Conservation (phyloP, 2,888 invertebrate species). For the Sarcophaga subvicina region DNA sequence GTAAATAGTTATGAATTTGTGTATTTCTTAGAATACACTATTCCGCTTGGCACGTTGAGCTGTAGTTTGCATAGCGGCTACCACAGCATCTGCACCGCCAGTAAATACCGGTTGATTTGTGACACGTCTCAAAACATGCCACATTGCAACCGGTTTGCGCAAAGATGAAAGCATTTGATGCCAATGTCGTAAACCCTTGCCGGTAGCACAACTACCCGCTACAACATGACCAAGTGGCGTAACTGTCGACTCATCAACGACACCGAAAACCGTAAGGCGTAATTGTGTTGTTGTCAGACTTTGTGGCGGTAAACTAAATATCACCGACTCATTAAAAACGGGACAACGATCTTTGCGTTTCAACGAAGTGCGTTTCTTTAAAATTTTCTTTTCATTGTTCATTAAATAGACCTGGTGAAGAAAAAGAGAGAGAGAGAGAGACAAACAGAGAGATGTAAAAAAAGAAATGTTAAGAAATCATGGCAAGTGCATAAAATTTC, state of each 20-base stretch:
- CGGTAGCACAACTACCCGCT: slow-evolving; percentile 88
- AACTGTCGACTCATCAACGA: slow-evolving; percentile 82
- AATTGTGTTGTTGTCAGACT: slow-evolving; percentile 88
- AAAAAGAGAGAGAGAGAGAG: neutral
- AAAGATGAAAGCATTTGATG: slow-evolving; percentile 91
- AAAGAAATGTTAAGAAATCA: slow-evolving; percentile 5
- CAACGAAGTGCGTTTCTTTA: slow-evolving; percentile 90
- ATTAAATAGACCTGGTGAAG: slow-evolving; percentile 87
- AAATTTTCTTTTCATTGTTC: slow-evolving; percentile 90
- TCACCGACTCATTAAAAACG: slow-evolving; percentile 93
- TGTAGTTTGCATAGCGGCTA: slow-evolving; percentile 78
- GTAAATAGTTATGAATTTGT: neutral
- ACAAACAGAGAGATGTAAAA: neutral
- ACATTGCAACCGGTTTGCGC: slow-evolving; percentile 92
- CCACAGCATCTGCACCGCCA: slow-evolving; percentile 79
- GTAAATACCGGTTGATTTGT: slow-evolving; percentile 77
- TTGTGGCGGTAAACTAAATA: slow-evolving; percentile 90
- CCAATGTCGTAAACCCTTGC: slow-evolving; percentile 90
- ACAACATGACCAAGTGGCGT: slow-evolving; percentile 91
- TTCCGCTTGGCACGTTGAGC: slow-evolving; percentile 76
- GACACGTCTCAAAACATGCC: slow-evolving; percentile 87
- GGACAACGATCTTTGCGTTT: slow-evolving; percentile 89
- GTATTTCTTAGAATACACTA: slow-evolving; percentile 74
- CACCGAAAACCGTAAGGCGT: slow-evolving; percentile 85
- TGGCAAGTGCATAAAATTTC: neutral